phyloP scores from a whole-genome alignment of 2,113 vertebrate genomes.

The Psittacula cyanocephala region DNA sequence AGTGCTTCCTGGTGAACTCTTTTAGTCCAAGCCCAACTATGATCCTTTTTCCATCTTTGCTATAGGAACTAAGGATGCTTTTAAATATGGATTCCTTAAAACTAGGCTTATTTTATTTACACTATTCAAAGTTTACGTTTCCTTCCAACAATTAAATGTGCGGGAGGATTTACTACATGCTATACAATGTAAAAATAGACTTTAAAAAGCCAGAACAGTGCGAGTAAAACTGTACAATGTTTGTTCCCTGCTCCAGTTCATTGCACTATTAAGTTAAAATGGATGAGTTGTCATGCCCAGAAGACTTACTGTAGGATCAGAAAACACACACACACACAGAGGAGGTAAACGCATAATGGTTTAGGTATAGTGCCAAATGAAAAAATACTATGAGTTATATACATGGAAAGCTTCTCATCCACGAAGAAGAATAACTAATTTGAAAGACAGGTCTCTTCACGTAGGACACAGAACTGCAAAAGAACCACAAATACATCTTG shows the following conservation, averaged over 20 bases:
- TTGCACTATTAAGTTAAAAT: slow-evolving; percentile 42
- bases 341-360: slow-evolving; percentile 37
- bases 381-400: slow-evolving; percentile 30
- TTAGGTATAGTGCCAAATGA: slow-evolving; percentile 14
- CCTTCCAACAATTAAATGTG: slow-evolving; percentile 45
- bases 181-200: slow-evolving; percentile 63
- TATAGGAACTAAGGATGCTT: slow-evolving; percentile 21
- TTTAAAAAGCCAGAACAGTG: slow-evolving; percentile 53
- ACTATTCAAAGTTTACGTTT: slow-evolving; percentile 16
- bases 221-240: slow-evolving; percentile 58
- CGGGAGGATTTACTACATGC: slow-evolving; percentile 55
- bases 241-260: slow-evolving; percentile 64
- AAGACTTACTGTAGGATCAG: slow-evolving; percentile 58
- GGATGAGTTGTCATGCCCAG: slow-evolving; percentile 55
- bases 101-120: slow-evolving; percentile 56
- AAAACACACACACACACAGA: slow-evolving; percentile 42
- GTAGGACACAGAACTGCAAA: slow-evolving; percentile 79
- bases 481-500: not conserved
- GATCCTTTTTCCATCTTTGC: not conserved
- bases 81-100: slow-evolving; percentile 26
- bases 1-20: not conserved
- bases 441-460: slow-evolving; percentile 54
- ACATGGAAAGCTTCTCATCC: slow-evolving; percentile 24
- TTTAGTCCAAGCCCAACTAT: slow-evolving; percentile 7
- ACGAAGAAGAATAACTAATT: not conserved